phyloP scores from a whole-genome alignment of 2,797 vertebrate species.

The Pampus argenteus region DNA sequence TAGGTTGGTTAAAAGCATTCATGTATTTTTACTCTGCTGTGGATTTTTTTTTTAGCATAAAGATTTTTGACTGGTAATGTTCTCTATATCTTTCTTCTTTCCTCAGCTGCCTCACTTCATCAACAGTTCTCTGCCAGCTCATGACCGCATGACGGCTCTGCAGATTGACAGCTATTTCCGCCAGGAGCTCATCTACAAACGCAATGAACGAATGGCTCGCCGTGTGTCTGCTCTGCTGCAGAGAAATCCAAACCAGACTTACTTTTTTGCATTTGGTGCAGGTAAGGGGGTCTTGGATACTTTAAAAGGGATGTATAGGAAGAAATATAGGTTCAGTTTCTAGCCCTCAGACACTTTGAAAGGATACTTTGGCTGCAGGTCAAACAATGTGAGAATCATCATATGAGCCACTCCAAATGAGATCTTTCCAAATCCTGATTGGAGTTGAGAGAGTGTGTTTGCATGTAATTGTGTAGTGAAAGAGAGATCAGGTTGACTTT shows the following conservation, averaged over 20 bases:
- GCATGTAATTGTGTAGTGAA: slow-evolving; percentile 48
- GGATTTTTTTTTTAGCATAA: slow-evolving; percentile 16
- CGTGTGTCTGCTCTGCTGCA: slow-evolving; percentile 92
- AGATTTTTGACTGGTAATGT: slow-evolving; percentile 2
- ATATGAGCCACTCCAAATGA: slow-evolving; percentile 17
- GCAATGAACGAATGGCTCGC: slow-evolving; percentile 96
- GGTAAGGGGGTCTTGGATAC: slow-evolving; percentile 78
- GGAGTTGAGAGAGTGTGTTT: slow-evolving; percentile 49
- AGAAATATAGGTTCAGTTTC: not conserved
- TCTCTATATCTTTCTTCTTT: slow-evolving; percentile 36
- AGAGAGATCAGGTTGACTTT: slow-evolving; percentile 54
- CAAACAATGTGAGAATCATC: slow-evolving; percentile 18
- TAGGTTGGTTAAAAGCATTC: slow-evolving; percentile 13
- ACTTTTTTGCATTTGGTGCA: slow-evolving; percentile 98
- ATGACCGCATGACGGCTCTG: slow-evolving; percentile 93
- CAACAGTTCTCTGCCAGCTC: slow-evolving; percentile 94
- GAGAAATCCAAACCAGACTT: slow-evolving; percentile 91
- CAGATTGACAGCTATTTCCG: slow-evolving; percentile 99
- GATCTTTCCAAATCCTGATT: slow-evolving; percentile 45
- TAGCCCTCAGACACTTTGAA: not conserved
- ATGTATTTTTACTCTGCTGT: slow-evolving; percentile 2
- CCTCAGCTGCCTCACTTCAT: slow-evolving; percentile 96
- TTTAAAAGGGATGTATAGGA: not conserved
- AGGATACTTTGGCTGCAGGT: not conserved
- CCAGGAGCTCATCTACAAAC: slow-evolving; percentile 98